Conservation (phyloP, 2,113 vertebrate species). For the Pelecanoides urinatrix region DNA sequence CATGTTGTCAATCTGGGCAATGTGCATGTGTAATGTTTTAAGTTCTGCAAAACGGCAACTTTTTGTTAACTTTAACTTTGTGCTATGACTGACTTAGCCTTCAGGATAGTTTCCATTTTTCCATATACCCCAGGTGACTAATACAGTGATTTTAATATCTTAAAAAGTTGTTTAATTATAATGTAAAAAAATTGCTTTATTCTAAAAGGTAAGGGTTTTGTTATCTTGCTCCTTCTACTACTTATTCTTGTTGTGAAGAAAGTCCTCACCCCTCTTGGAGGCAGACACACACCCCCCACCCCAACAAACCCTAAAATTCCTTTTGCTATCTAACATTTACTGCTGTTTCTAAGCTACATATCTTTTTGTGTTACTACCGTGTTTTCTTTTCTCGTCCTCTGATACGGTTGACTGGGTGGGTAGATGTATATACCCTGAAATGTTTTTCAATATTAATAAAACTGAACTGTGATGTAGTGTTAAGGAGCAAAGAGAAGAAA, state of each 20-base stretch:
- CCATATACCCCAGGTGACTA: not conserved
- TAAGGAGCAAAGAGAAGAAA: not conserved
- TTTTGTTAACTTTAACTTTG: not conserved
- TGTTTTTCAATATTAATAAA: not conserved
- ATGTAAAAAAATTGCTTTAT: not conserved
- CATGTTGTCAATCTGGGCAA: not conserved
- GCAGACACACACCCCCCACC: too few relatives aligned
- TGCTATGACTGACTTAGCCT: not conserved
- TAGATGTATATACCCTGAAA: not conserved
- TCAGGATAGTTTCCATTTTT: not conserved
- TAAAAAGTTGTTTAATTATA: not conserved
- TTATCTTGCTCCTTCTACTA: not conserved
- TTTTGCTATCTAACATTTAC: not conserved
- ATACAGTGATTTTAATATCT: not conserved
- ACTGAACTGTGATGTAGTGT: not conserved
- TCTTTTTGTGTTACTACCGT: not conserved
- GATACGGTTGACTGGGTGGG: not conserved
- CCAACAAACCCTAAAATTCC: not conserved
- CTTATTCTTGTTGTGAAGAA: not conserved
- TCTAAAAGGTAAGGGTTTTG: not conserved
- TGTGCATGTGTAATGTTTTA: not conserved
- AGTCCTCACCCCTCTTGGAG: not conserved
- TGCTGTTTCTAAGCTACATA: not conserved
- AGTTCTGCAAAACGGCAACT: constrained; percentile 26
- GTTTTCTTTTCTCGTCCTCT: not conserved